Evolutionary conservation across 2,888 invertebrate species (phyloP).

Genomic region (Idaea straminata): DNA sequence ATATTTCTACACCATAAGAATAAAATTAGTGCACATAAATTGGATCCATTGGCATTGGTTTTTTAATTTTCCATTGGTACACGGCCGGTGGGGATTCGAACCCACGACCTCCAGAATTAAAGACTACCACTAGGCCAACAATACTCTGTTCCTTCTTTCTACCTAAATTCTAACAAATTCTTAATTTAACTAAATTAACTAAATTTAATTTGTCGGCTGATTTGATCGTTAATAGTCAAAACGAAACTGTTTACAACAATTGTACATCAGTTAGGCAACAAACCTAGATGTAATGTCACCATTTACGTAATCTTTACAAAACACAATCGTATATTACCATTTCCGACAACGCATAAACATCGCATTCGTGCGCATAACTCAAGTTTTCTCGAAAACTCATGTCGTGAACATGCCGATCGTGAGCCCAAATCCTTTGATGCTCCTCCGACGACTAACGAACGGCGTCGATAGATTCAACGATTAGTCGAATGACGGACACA

Average conservation of each 20-base stretch:
- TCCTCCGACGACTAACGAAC: conserved; percentile 64
- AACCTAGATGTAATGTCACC: not conserved
- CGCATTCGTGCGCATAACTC: conserved; percentile 65
- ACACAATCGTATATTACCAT: conserved; percentile 24
- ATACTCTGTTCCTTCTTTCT: no score
- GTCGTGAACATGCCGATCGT: conserved; percentile 66
- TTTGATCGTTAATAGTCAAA: not conserved
- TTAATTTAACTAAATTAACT: no score
- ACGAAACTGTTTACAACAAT: not conserved
- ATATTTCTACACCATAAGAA: no score
- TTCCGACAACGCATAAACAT: conserved; percentile 26
- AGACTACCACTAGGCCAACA: no score
- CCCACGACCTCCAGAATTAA: no score
- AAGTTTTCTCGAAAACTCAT: conserved; percentile 67
- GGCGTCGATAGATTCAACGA: conserved; percentile 49
- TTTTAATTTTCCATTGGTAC: no score
- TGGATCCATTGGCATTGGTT: no score
- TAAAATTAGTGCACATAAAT: no score
- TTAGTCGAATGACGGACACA: conserved; percentile 28
- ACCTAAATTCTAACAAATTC: no score
- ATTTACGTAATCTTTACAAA: conserved; percentile 18
- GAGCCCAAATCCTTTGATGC: conserved; percentile 67
- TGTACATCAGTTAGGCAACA: not conserved
- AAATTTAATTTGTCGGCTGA: no score
- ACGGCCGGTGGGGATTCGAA: no score